Conservation (phyloP, 2,797 vertebrate species). For the Glyptemys insculpta region DNA sequence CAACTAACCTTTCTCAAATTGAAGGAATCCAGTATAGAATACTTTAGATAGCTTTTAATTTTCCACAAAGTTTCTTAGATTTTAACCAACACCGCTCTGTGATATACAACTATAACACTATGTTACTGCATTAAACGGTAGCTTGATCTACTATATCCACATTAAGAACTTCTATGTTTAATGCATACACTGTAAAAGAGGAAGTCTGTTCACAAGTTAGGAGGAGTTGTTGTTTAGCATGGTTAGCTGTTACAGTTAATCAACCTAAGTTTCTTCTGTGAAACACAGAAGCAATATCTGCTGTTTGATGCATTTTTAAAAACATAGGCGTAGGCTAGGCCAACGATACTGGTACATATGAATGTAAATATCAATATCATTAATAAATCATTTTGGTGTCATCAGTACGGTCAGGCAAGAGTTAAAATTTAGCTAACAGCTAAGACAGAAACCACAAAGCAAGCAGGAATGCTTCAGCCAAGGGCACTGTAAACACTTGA, state of each 20-base stretch:
- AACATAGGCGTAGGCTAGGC: neutral
- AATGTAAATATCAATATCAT: neutral
- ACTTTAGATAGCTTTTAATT: conserved; percentile 6
- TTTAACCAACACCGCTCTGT: conserved; percentile 7
- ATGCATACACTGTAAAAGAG: neutral
- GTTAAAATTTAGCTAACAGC: no score
- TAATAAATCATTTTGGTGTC: neutral
- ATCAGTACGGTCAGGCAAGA: neutral
- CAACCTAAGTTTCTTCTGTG: neutral
- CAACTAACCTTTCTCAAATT: neutral
- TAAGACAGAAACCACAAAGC: no score
- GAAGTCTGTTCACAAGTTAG: neutral
- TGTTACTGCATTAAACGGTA: neutral
- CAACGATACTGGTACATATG: fast-evolving
- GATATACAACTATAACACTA: neutral
- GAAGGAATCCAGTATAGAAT: conserved; percentile 4
- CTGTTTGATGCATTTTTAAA: neutral
- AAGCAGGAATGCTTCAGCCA: no score
- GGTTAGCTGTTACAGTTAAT: neutral
- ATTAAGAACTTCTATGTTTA: neutral
- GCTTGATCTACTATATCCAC: neutral
- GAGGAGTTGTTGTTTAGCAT: neutral
- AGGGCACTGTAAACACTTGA: no score
- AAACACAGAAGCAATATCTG: neutral
- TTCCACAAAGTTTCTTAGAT: conserved; percentile 4